Percentiles rank a stretch among this genome's conserved stretches.
These are phyloP conservation scores for Datnioides undecimradiatus DNA, from an alignment of 2,113 vertebrate species.

Conservation along the genomic window DNA sequence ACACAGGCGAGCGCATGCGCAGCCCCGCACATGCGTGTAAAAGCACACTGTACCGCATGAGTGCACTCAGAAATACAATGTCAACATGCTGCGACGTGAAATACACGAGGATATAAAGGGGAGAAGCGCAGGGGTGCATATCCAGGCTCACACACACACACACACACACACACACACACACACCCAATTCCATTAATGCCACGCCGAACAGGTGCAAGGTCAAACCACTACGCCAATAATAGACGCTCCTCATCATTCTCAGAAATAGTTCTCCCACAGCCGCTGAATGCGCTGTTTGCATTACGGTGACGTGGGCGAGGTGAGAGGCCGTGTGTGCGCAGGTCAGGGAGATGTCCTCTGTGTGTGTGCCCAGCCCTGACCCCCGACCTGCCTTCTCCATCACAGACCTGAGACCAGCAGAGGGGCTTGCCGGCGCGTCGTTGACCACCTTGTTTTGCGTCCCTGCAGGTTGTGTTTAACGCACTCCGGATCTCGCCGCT, in stretches of 20 bases:
- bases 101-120: constrained; percentile 43
- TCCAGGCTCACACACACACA: constrained; percentile 36
- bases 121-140: constrained; percentile 6
- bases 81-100: constrained; percentile 43
- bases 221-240: constrained; percentile 72
- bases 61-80: constrained; percentile 23
- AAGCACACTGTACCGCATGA: constrained; percentile 26
- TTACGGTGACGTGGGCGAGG: constrained; percentile 65
- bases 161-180: constrained; percentile 27
- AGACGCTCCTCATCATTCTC: constrained; percentile 74
- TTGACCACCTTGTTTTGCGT: constrained; percentile 23
- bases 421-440: constrained; percentile 42
- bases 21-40: constrained; percentile 15
- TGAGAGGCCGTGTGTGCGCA: constrained; percentile 66
- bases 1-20: constrained; percentile 25
- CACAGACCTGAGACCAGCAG: constrained; percentile 42
- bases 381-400: constrained; percentile 58
- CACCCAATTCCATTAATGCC: constrained; percentile 60
- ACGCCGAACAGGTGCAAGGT: constrained; percentile 80
- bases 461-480: constrained; percentile 5
- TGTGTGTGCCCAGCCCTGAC: constrained; percentile 65
- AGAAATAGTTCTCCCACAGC: constrained; percentile 74
- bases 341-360: constrained; percentile 61
- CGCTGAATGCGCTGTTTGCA: constrained; percentile 67
- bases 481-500: too few relatives aligned